A percentile compares a stretch with the other conserved stretches of the same genome.
Conservation (phyloP, 2,113 vertebrate species). For the Tetrao urogallus region DNA sequence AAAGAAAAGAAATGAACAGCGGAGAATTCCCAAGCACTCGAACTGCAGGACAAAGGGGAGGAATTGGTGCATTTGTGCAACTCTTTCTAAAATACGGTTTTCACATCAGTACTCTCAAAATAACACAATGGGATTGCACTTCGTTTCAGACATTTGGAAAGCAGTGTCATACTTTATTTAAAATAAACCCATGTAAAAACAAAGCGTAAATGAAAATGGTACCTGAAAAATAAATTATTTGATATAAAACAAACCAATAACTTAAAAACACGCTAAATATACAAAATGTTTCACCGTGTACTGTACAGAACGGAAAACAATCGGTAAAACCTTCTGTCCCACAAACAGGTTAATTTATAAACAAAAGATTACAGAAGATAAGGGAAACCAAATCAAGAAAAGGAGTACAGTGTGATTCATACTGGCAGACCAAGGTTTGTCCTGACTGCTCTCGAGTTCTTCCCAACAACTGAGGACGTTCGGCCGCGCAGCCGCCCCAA, state of each 20-base stretch:
- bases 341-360: constrained; percentile 73
- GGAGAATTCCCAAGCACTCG: constrained; percentile 74
- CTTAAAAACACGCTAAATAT: constrained; percentile 84
- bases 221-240: constrained; percentile 88
- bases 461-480: constrained; percentile 64
- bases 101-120: constrained; percentile 74
- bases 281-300: constrained; percentile 85
- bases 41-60: constrained; percentile 58
- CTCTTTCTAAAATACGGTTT: constrained; percentile 37
- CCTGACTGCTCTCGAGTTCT: constrained; percentile 55
- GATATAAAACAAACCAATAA: constrained; percentile 86
- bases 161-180: constrained; percentile 87
- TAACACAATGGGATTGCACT: constrained; percentile 83
- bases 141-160: constrained; percentile 82
- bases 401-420: constrained; percentile 50
- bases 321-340: constrained; percentile 78
- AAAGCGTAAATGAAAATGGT: constrained; percentile 85
- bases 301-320: constrained; percentile 83
- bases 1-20: neutral
- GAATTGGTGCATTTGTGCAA: constrained; percentile 53
- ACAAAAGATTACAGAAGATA: constrained; percentile 69
- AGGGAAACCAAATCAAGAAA: constrained; percentile 54
- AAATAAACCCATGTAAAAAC: constrained; percentile 87
- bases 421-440: constrained; percentile 35
- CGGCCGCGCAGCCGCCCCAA: constrained; percentile 23